These are phyloP conservation scores for Leptopilina drosophilae DNA, from an alignment of 2,888 invertebrate genomes.

Conservation along the genomic window DNA sequence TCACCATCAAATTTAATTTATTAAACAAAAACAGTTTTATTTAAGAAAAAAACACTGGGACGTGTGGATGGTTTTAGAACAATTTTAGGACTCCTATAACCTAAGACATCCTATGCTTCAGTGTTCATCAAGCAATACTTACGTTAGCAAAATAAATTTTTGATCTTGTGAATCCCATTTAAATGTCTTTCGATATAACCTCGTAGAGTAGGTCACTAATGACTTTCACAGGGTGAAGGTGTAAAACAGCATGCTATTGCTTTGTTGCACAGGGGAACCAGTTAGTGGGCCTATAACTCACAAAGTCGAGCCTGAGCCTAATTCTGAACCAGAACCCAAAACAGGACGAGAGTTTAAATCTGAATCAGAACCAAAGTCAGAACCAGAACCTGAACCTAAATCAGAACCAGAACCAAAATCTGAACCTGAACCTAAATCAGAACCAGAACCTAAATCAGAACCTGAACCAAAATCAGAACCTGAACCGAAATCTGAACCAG, in stretches of 20 bases:
- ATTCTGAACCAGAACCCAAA: constrained; percentile 75
- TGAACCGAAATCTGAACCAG: constrained; percentile 73
- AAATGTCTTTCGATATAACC: neutral
- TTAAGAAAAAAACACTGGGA: too few relatives aligned
- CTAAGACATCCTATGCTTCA: too few relatives aligned
- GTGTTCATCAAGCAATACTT: too few relatives aligned
- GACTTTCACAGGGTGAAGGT: constrained; percentile 67
- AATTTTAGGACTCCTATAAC: too few relatives aligned
- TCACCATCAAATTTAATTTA: too few relatives aligned
- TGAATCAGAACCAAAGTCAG: constrained; percentile 64
- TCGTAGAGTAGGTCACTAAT: constrained; percentile 46
- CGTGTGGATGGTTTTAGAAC: too few relatives aligned
- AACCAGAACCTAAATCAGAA: constrained; percentile 69
- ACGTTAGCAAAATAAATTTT: too few relatives aligned
- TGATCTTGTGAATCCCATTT: neutral
- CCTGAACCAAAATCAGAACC: constrained; percentile 71
- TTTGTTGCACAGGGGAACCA: constrained; percentile 76
- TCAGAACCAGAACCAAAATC: constrained; percentile 75
- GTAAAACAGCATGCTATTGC: constrained; percentile 72
- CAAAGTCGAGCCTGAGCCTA: constrained; percentile 70
- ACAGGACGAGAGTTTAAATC: constrained; percentile 67
- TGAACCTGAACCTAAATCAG: constrained; percentile 77
- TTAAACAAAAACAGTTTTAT: too few relatives aligned
- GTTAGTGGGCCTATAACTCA: constrained; percentile 67
- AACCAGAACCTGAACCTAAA: constrained; percentile 74